phyloP scores from a whole-genome alignment of 30 jellyfish, hydroid and myxozoan species.

The Nemopilema nomurai region DNA sequence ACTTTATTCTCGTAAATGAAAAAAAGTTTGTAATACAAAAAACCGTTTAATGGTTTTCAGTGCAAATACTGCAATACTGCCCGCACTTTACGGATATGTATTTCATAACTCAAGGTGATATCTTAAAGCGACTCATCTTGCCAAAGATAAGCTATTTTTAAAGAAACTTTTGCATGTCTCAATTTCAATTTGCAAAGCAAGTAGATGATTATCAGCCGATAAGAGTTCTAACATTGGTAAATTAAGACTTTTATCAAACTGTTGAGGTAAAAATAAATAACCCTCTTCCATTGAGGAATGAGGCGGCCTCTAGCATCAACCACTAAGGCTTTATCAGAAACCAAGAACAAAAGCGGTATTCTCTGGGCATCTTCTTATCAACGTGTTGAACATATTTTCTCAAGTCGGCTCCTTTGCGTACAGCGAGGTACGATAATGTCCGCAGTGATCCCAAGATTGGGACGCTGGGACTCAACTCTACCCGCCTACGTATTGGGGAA shows the following conservation, averaged over 20 bases:
- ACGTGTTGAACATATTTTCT: not conserved
- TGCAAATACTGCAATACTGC: too few relatives aligned
- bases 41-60: too few relatives aligned
- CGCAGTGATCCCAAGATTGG: not conserved
- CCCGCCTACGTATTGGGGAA: not conserved
- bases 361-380: not conserved
- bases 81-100: not conserved
- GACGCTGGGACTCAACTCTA: not conserved
- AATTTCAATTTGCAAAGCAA: not conserved
- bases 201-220: not conserved
- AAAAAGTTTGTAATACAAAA: too few relatives aligned
- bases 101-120: not conserved
- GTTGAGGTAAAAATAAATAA: not conserved
- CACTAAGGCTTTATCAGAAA: not conserved
- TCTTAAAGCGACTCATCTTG: not conserved
- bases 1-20: too few relatives aligned
- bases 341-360: not conserved
- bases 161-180: not conserved
- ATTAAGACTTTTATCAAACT: not conserved
- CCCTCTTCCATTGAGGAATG: not conserved
- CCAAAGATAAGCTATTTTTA: not conserved
- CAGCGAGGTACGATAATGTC: not conserved
- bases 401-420: not conserved
- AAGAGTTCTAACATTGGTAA: not conserved
- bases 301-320: not conserved